phyloP scores from a whole-genome alignment of 2,888 invertebrate species.

The Hoplodrina ambigua region DNA sequence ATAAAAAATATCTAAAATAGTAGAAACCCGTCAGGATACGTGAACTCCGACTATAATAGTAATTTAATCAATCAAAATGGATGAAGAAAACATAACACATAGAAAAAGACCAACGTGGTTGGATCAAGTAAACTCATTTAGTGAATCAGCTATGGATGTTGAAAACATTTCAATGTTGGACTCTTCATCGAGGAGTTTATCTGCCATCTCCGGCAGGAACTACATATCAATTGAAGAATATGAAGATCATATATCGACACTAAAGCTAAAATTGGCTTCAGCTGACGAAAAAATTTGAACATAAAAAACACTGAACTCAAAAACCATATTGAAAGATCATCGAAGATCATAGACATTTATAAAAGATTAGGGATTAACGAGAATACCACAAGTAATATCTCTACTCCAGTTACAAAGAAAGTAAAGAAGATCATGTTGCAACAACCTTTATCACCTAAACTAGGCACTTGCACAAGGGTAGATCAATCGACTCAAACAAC shows the following conservation, averaged over 20 bases:
- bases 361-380: too few species aligned
- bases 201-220: slow-evolving; percentile 1
- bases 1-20: too few species aligned
- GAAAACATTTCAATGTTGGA: slow-evolving; percentile 2
- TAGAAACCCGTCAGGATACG: too few species aligned
- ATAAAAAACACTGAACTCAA: neutral
- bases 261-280: slow-evolving; percentile 2
- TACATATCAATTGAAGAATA: neutral
- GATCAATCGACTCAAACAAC: slow-evolving; percentile 1
- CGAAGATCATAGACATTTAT: too few species aligned
- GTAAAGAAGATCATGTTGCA: too few species aligned
- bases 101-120: neutral
- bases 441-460: slow-evolving; percentile 1
- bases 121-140: neutral
- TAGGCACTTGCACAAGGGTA: neutral
- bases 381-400: too few species aligned
- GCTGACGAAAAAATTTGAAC: neutral
- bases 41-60: too few species aligned
- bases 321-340: too few species aligned
- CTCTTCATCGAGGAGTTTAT: neutral
- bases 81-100: too few species aligned
- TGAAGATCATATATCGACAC: neutral
- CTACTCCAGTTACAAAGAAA: too few species aligned
- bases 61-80: too few species aligned
- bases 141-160: slow-evolving; percentile 1